These are phyloP conservation scores for Chondrosia reniformis DNA, from an alignment of 37 sponge, comb jelly and placozoan genomes.

Conservation along the genomic window DNA sequence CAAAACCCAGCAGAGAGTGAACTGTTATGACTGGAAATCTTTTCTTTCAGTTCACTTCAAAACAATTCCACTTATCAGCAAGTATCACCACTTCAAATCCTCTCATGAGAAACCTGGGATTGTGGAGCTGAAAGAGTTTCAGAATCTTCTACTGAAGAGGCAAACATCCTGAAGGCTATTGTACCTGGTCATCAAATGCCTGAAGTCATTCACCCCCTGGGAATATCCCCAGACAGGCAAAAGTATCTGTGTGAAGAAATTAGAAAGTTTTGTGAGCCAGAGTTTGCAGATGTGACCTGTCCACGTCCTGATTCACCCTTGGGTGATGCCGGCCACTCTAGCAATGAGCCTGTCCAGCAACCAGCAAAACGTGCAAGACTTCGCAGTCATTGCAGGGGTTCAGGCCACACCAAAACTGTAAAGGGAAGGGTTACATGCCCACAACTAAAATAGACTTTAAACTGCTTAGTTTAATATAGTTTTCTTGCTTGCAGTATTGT, in stretches of 20 bases:
- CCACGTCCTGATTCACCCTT: not conserved
- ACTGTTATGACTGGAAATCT: not conserved
- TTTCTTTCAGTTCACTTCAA: not conserved
- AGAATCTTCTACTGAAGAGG: not conserved
- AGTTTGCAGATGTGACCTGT: not conserved
- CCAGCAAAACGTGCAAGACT: not conserved
- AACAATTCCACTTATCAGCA: not conserved
- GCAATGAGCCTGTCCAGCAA: not conserved
- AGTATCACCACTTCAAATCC: conserved; percentile 32
- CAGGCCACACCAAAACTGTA: not conserved
- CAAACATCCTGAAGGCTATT: not conserved
- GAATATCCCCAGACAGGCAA: conserved; percentile 26
- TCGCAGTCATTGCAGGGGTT: conserved; percentile 1
- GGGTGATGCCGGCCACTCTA: not conserved
- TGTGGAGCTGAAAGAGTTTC: no score
- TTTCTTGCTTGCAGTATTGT: not conserved
- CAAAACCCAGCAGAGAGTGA: not conserved
- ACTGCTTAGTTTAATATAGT: conserved; percentile 2
- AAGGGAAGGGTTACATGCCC: not conserved
- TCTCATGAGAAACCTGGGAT: not conserved
- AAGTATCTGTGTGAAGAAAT: conserved; percentile 34
- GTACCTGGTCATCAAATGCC: no score
- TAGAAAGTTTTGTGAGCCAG: conserved; percentile 15
- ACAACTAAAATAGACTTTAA: not conserved
- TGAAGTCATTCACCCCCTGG: not conserved